Evolutionary conservation across 2,797 vertebrate species (phyloP), one percentile per base, ranked within the genome.

Genomic region (Ibycter americanus): DNA sequence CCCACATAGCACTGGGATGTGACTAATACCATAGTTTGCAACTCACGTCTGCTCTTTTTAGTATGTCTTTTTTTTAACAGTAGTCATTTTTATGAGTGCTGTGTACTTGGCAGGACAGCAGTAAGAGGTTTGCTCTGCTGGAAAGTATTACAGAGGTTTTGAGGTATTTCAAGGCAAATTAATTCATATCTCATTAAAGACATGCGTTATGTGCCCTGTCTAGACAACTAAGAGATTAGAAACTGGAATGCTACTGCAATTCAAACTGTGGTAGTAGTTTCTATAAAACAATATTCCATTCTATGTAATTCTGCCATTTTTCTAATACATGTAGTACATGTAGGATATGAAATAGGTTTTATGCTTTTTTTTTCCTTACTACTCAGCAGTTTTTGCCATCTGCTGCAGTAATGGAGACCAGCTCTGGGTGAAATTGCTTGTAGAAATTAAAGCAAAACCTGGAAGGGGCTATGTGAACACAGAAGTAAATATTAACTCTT

Each of bases 71-170:
- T 86, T 86, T 63, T 65, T 40, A 59, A 84, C 80, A 83, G 66
- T 87, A 89, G 83, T 67, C 78, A 31, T 87, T 95, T 96, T 96
- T 92, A 87, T 2, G 8, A 88, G 62, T 66, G 31, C 58, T 68
- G 3, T 62, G 68, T 78, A 51, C 66, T 96, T 95, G 95, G 82
- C 84, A 89, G 56, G 73, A 71, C 52, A 83, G 67, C 65, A 93
- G 49, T 12, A 67, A 84, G 70, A 89, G 34, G 21, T 79, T 82
- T 94, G 42, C 2, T 4, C 59, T 92, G 52, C 81, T 95, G 94
- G 87, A 95, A 95, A 96, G 26, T 91, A 87, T 96, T 94, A 82
- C 59, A 77, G 74, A 61, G 61, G 32, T 72, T 95, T 84, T 81
- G 62, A 91, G 83, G 44, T 91, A 81, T 92, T 92, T 67, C 52